Evolutionary conservation across 53 echinoderm and acorn worm genomes (phyloP), one percentile per base, ranked within the genome.

Genomic region (Hippasteria phrygiana): DNA sequence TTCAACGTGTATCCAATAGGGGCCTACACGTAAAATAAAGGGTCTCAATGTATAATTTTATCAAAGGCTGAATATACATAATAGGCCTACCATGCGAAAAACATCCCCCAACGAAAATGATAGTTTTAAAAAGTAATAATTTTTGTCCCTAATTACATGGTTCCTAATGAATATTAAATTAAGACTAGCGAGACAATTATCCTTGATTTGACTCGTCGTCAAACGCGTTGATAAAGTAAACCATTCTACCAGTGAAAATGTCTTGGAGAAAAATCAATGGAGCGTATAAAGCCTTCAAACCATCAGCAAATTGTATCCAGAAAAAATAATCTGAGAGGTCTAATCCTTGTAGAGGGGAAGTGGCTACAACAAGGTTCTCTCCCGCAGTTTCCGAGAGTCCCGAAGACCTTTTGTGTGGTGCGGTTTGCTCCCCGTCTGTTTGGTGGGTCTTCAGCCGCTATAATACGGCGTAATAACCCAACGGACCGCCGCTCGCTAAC

Each of bases 391-490:
- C 89, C 66, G 66, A 82, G 63, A 17, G 17, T 85, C 50, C 50
- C 71, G 20, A 35, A 16, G 51, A 20, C 51, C 85, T 71, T 70
- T 85, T 85, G 85, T 85, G 85, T 85, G 70, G 70, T 85, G 85
- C 85, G 85, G 85, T 71, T 71, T 36, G 70, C 85, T 69, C 71
- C n/a, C 71, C 70, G 85, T 53, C 70, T 37, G 85, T 85, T 85
- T 38, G 50, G 40, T 50, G 85, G 71, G 85, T 85, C 85, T 46
- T 85, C 85, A 85, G 71, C 85, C 85, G 85, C 85, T 66, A 47
- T 85, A 85, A 85, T 85, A 85, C 85, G 85, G 85, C 85, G 85
- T 85, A 85, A 85, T 85, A 85, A 85, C 85, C 85, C 71, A 51
- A 34, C 85, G 53, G 54, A 85, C 32, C 85, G 85, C 85, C 71